Conservation (phyloP, 2,113 vertebrate species). For the Nibea coibor region DNA sequence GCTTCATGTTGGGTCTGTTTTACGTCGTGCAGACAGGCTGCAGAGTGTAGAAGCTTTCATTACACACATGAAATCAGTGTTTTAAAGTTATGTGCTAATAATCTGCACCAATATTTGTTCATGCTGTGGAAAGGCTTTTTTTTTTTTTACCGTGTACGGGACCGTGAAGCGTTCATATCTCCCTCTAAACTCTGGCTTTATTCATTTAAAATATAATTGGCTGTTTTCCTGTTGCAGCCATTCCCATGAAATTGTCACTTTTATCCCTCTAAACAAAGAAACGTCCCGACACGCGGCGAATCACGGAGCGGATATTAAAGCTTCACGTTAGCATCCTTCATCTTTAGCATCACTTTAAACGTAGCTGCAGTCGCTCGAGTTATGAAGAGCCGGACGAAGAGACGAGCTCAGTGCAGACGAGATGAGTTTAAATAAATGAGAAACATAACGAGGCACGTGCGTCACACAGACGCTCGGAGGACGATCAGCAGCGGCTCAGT, state of each 20-base stretch:
- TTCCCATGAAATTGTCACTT: not conserved
- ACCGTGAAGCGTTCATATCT: not conserved
- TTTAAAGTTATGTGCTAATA: slow-evolving; percentile 22
- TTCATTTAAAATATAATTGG: not conserved
- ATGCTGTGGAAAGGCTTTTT: slow-evolving; percentile 28
- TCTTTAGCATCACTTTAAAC: not conserved
- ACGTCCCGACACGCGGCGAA: not conserved
- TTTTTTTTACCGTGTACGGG: slow-evolving; percentile 2
- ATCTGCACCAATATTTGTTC: slow-evolving; percentile 7
- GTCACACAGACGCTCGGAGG: too few species aligned
- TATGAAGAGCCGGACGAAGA: too few species aligned
- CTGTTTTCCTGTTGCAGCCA: not conserved
- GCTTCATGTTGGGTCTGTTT: not conserved
- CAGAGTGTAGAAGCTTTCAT: not conserved
- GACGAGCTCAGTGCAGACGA: too few species aligned
- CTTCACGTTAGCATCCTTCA: too few species aligned
- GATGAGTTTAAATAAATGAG: too few species aligned
- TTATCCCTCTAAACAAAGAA: not conserved
- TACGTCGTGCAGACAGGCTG: not conserved
- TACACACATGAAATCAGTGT: slow-evolving; percentile 23
- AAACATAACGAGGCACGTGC: too few species aligned
- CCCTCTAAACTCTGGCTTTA: not conserved
- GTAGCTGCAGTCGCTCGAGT: too few species aligned
- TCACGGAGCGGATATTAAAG: not conserved
- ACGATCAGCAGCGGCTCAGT: too few species aligned